Evolutionary conservation across 2,888 invertebrate genomes (phyloP).

Genomic region (Aromia moschata): DNA sequence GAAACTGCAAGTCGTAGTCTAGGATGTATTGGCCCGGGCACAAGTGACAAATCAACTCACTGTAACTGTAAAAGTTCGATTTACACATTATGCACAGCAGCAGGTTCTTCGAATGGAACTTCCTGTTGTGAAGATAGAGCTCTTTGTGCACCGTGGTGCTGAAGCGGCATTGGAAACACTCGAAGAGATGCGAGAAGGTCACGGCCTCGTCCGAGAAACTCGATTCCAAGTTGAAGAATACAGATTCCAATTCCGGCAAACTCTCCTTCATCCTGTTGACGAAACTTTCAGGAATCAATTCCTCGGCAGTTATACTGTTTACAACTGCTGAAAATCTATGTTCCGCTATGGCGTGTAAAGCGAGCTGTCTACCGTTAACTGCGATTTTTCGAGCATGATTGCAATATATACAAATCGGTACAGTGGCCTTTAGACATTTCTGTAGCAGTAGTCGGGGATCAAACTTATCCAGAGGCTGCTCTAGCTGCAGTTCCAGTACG

Average conservation of each 20-base stretch:
- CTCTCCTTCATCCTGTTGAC: slow-evolving; percentile 72
- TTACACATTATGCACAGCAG: slow-evolving; percentile 88
- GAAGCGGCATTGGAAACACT: slow-evolving; percentile 88
- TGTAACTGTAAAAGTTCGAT: slow-evolving; percentile 86
- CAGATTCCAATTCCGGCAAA: slow-evolving; percentile 69
- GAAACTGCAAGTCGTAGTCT: slow-evolving; percentile 74
- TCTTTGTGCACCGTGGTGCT: slow-evolving; percentile 83
- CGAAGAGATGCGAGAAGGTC: slow-evolving; percentile 76
- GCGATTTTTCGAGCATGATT: slow-evolving; percentile 87
- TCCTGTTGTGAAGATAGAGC: slow-evolving; percentile 85
- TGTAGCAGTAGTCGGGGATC: slow-evolving; percentile 76
- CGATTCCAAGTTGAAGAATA: slow-evolving; percentile 79
- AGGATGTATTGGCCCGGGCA: slow-evolving; percentile 80
- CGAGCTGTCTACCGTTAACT: slow-evolving; percentile 83
- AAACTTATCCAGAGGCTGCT: slow-evolving; percentile 79
- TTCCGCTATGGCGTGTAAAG: slow-evolving; percentile 80
- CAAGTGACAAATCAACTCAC: slow-evolving; percentile 86
- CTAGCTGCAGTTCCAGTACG: slow-evolving; percentile 75
- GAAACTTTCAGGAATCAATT: slow-evolving; percentile 76
- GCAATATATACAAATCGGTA: slow-evolving; percentile 81
- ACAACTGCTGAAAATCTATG: slow-evolving; percentile 84
- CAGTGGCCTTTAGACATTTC: slow-evolving; percentile 76
- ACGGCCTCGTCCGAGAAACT: slow-evolving; percentile 68
- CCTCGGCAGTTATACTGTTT: slow-evolving; percentile 80
- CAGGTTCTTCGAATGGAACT: slow-evolving; percentile 85